Evolutionary conservation across 2,797 vertebrate genomes (phyloP).

Genomic region (Limosa lapponica): DNA sequence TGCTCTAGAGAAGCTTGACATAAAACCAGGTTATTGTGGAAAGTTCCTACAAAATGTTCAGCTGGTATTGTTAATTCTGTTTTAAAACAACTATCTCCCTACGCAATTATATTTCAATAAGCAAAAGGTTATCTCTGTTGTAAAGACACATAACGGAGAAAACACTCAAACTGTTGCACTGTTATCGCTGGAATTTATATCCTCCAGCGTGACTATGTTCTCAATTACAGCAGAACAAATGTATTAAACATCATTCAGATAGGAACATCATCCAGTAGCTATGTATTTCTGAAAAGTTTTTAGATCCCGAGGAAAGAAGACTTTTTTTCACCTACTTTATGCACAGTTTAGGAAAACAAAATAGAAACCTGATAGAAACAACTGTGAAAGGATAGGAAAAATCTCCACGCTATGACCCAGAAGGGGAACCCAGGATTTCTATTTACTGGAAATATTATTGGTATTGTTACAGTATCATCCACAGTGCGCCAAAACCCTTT

Average conservation of each 20-base stretch:
- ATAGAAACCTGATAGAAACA: not conserved
- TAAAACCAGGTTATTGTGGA: slow-evolving; percentile 50
- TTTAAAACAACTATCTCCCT: slow-evolving; percentile 64
- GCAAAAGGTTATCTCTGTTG: slow-evolving; percentile 73
- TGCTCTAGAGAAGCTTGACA: slow-evolving; percentile 30
- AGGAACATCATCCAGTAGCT: slow-evolving; percentile 16
- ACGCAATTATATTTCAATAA: slow-evolving; percentile 75
- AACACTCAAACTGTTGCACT: slow-evolving; percentile 36
- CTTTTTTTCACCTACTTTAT: not conserved
- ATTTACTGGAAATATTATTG: not conserved
- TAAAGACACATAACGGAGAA: slow-evolving; percentile 65
- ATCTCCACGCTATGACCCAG: not conserved
- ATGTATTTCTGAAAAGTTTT: slow-evolving; percentile 11
- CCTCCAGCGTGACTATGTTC: slow-evolving; percentile 33
- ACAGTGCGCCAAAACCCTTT: not conserved
- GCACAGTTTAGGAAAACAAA: not conserved
- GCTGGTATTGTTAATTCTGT: slow-evolving; percentile 59
- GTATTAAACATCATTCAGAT: slow-evolving; percentile 61
- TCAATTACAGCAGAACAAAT: slow-evolving; percentile 61
- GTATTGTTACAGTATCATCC: not conserved
- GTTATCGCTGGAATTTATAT: slow-evolving; percentile 37
- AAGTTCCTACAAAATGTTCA: slow-evolving; percentile 54
- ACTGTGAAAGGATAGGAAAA: not conserved
- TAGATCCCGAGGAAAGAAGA: not conserved
- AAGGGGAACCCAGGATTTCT: not conserved